phyloP scores from a whole-genome alignment of 2,888 invertebrate genomes.

The Drosophila helvetica region DNA sequence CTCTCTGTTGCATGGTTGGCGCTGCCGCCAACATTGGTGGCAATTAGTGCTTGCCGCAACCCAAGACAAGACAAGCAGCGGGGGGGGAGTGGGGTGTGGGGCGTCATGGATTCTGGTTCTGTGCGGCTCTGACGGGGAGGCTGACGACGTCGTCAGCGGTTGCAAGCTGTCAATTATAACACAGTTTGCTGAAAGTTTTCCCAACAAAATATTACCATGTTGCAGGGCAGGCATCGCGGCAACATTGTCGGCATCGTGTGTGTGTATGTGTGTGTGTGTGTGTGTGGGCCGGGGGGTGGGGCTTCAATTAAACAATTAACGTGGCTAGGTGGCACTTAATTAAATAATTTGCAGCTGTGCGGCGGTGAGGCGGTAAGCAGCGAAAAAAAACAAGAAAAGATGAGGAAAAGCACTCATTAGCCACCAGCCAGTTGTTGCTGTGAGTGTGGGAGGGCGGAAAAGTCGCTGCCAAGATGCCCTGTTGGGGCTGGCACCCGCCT shows the following conservation, averaged over 20 bases:
- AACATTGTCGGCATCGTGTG: constrained; percentile 14
- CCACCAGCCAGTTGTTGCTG: not conserved
- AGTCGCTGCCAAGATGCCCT: constrained; percentile 27
- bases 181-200: constrained; percentile 67
- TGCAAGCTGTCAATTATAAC: constrained; percentile 71
- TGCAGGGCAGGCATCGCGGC: constrained; percentile 9
- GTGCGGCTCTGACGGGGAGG: not conserved
- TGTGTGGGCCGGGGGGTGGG: not conserved
- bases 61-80: constrained; percentile 50
- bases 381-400: constrained; percentile 38
- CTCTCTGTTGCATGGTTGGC: not conserved
- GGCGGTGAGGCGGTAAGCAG: constrained; percentile 55
- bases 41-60: constrained; percentile 61
- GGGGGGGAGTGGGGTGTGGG: too few species aligned
- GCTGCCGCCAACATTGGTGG: constrained; percentile 11
- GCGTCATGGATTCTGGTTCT: not conserved
- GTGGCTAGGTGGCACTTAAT: constrained; percentile 76
- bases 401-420: not conserved
- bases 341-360: constrained; percentile 75
- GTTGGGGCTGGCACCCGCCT: not conserved
- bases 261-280: constrained; percentile 8
- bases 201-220: constrained; percentile 29
- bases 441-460: too few species aligned
- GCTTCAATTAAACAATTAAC: constrained; percentile 76
- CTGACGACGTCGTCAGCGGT: constrained; percentile 29